These are phyloP conservation scores for Anniella stebbinsi DNA, from an alignment of 2,797 vertebrate species.

Conservation along the genomic window DNA sequence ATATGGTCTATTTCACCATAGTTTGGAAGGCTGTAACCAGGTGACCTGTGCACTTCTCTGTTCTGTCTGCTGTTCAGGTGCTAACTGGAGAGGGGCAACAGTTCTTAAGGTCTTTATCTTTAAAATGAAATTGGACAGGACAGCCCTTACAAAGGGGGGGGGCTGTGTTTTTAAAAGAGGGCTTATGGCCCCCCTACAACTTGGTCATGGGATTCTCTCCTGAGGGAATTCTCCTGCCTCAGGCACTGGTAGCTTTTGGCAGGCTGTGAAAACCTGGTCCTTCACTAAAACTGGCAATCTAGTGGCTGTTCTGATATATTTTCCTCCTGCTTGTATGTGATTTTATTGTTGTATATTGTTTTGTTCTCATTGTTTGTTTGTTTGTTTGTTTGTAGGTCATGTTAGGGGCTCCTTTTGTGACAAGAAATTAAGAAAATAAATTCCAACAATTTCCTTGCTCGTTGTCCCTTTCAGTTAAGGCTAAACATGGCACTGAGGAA, in stretches of 20 bases:
- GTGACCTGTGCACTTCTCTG: no score
- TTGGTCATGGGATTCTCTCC: background rate
- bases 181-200: no score
- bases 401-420: background rate
- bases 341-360: background rate
- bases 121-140: no score
- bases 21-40: no score
- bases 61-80: no score
- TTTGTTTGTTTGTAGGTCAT: background rate
- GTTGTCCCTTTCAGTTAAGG: constrained; percentile 1
- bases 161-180: no score
- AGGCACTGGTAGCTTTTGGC: background rate
- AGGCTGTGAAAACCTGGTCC: background rate
- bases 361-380: no score
- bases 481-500: background rate
- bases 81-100: no score
- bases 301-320: no score
- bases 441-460: background rate
- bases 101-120: no score
- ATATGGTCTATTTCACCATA: no score
- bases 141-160: no score
- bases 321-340: background rate
- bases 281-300: background rate
- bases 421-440: background rate
- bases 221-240: background rate